Base-by-base conservation (phyloP, 2,888 invertebrate genomes). In the Drosophila emarginata region DNA sequence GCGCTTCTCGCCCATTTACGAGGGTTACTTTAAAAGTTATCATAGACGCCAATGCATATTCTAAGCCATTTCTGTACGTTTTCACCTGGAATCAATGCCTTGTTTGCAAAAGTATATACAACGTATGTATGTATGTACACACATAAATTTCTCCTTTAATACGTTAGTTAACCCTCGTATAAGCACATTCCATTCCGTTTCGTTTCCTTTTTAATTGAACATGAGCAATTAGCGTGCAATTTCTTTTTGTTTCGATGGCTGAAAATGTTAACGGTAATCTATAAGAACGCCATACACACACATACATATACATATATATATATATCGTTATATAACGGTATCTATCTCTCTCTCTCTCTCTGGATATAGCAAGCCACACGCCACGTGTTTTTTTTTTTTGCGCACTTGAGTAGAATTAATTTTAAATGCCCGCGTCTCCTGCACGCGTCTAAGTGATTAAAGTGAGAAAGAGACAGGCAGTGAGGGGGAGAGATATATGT, bases 371-470 rank as follows among this genome's bases (percentile, higher is more conserved):
- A 57, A 36, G 15, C 18, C 40, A 15, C 52, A 36, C 32, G 78
- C 81, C 77, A 71, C 79, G 74, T 79, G 79, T 64, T 78, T 52
- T 53, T 51, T 53, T 51, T 23, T 52, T 53, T 64, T 61, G 45
- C 88, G 83, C 88, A 89, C 88, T 89, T 89, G 87, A 82, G 88
- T 80, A 80, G 89, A 88, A 89, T 89, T 89, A 89, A 89, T 89
- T 89, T 88, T 82, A 89, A 89, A 89, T 88, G 80, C 78, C 65
- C 65, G 71, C 45, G 45, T 45, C 72, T 65, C 74, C 76, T 78
- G 83, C 80, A 79, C 78, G 87, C 86, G 88, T 79, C 88, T 88
- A 88, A 89, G 84, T 88, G 88, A 89, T 89, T 89, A 86, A 61
- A 66, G 39, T 64, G 74, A 26, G n/a, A 37, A 12, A 26, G 61